Conservation (phyloP, 2,888 invertebrate species). For the Lepetodrilus schrolli region DNA sequence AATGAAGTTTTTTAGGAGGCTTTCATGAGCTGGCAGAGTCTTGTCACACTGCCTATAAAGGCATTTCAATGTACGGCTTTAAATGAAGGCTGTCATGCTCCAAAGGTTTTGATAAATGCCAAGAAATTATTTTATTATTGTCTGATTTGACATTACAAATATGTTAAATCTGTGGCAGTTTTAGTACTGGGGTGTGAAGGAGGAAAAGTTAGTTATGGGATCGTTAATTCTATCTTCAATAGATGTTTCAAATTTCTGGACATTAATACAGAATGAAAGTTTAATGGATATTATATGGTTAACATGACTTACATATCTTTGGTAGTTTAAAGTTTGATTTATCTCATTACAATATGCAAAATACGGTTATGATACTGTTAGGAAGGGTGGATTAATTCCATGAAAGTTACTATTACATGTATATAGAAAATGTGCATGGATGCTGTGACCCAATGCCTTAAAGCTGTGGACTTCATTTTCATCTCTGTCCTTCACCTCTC, state of each 20-base stretch:
- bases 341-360: no score
- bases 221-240: background rate
- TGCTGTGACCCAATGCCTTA: no score
- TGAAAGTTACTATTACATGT: no score
- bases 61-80: background rate
- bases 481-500: no score
- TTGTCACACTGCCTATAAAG: constrained; percentile 9
- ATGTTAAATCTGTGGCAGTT: constrained; percentile 4
- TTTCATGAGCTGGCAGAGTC: constrained; percentile 6
- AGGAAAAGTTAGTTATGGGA: background rate
- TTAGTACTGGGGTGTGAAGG: background rate
- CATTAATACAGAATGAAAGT: no score
- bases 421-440: no score
- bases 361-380: no score
- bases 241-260: background rate
- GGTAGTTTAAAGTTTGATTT: no score
- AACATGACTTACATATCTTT: no score
- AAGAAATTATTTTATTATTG: constrained; percentile 2
- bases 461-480: no score
- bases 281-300: no score
- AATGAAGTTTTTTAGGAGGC: constrained; percentile 24
- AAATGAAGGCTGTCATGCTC: background rate
- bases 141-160: background rate
- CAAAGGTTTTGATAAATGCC: background rate
- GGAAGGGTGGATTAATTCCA: no score